phyloP scores from a whole-genome alignment of 2,113 vertebrate species.

The Otis tarda region DNA sequence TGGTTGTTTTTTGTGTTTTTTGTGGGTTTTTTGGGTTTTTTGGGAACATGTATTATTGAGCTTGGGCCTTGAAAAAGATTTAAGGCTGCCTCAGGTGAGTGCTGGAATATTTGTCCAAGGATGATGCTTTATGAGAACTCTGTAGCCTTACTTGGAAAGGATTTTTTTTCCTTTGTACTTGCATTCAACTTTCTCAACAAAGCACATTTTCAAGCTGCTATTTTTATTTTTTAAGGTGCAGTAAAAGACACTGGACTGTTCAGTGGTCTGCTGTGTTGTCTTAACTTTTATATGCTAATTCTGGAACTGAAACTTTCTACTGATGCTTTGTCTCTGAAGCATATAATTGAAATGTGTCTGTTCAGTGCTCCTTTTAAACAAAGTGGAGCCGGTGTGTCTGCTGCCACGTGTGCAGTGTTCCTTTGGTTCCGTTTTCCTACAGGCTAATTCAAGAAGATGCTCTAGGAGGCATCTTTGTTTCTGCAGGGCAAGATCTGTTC shows the following conservation, averaged over 20 bases:
- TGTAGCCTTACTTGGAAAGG: neutral
- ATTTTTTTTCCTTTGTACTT: neutral
- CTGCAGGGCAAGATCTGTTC: conserved; percentile 37
- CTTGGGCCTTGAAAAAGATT: neutral
- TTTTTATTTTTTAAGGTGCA: conserved; percentile 10
- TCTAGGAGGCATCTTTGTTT: conserved; percentile 21
- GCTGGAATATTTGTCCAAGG: neutral
- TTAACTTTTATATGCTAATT: conserved; percentile 10
- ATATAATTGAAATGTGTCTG: conserved; percentile 5
- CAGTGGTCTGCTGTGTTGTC: neutral
- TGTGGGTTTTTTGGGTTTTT: too few species aligned
- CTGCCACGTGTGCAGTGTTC: neutral
- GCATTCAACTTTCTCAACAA: neutral
- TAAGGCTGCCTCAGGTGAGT: neutral
- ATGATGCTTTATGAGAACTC: neutral
- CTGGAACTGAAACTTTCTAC: neutral
- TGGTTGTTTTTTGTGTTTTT: too few species aligned
- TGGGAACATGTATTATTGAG: neutral
- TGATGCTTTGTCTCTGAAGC: neutral
- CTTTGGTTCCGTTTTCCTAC: neutral
- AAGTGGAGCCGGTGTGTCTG: neutral
- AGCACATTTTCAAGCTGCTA: neutral
- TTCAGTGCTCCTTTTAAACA: neutral
- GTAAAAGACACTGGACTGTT: neutral
- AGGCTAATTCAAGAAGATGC: neutral